Evolutionary conservation across 2,113 vertebrate genomes (phyloP).

Genomic region (Fregata magnificens): DNA sequence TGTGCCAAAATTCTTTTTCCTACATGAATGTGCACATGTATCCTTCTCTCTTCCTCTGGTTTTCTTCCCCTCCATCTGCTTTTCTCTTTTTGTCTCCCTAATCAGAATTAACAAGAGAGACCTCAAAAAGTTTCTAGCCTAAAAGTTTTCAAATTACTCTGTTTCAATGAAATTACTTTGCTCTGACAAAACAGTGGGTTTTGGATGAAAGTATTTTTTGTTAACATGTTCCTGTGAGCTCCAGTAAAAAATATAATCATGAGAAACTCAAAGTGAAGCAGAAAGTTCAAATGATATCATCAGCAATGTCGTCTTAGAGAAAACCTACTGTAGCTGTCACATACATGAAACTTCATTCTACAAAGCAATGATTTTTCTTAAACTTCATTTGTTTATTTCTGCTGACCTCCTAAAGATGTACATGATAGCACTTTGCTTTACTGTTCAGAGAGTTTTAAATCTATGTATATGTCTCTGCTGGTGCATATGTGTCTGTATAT

Average conservation of each 20-base stretch:
- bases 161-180: neutral
- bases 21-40: neutral
- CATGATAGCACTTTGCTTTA: neutral
- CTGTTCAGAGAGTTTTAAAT: neutral
- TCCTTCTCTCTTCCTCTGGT: neutral
- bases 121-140: neutral
- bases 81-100: neutral
- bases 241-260: neutral
- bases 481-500: constrained; percentile 23
- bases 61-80: neutral
- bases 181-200: neutral
- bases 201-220: neutral
- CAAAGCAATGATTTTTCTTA: neutral
- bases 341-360: neutral
- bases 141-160: neutral
- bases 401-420: neutral
- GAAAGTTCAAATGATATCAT: neutral
- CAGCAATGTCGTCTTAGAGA: neutral
- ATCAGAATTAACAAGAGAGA: neutral
- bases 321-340: neutral
- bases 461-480: neutral
- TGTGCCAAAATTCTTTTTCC: neutral
- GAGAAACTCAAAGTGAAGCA: neutral
- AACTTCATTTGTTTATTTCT: neutral
- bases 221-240: neutral